Conservation (phyloP, 2,888 invertebrate species). For the Bhutanitis thaidina region DNA sequence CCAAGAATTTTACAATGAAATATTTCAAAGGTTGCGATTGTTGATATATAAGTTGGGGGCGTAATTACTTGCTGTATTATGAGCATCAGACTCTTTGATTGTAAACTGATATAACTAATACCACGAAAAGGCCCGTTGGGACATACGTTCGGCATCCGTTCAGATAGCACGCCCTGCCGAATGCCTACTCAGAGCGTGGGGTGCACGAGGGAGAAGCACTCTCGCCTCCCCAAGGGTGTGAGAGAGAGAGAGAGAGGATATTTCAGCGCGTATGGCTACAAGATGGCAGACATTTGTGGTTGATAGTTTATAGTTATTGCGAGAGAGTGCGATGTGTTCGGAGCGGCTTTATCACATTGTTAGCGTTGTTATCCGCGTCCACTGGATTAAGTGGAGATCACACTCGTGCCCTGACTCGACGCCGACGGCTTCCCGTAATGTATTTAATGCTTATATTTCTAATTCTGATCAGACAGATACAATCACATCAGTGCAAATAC, state of each 20-base stretch:
- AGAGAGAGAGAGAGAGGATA: conserved; percentile 66
- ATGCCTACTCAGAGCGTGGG: conserved; percentile 43
- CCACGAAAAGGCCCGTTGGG: conserved; percentile 28
- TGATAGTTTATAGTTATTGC: conserved; percentile 80
- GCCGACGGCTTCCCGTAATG: conserved; percentile 55
- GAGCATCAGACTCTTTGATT: background rate
- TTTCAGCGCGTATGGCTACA: conserved; percentile 71
- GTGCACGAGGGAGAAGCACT: conserved; percentile 47
- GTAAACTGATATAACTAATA: conserved; percentile 27
- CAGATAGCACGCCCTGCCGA: conserved; percentile 36
- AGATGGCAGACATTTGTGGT: conserved; percentile 79
- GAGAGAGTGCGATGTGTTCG: conserved; percentile 70
- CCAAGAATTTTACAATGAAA: too few relatives aligned
- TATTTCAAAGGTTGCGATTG: too few relatives aligned
- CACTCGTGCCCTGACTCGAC: conserved; percentile 40
- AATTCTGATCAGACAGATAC: conserved; percentile 31
- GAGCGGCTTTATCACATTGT: conserved; percentile 76
- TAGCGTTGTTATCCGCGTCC: conserved; percentile 73
- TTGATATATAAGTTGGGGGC: too few relatives aligned
- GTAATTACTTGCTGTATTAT: conserved; percentile 2
- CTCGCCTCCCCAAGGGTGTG: conserved; percentile 38
- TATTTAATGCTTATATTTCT: conserved; percentile 53
- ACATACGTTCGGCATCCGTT: conserved; percentile 34
- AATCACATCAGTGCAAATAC: too few relatives aligned
- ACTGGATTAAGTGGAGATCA: conserved; percentile 70